phyloP scores from a whole-genome alignment of 2,888 invertebrate species.

The Pachydiplax longipennis region DNA sequence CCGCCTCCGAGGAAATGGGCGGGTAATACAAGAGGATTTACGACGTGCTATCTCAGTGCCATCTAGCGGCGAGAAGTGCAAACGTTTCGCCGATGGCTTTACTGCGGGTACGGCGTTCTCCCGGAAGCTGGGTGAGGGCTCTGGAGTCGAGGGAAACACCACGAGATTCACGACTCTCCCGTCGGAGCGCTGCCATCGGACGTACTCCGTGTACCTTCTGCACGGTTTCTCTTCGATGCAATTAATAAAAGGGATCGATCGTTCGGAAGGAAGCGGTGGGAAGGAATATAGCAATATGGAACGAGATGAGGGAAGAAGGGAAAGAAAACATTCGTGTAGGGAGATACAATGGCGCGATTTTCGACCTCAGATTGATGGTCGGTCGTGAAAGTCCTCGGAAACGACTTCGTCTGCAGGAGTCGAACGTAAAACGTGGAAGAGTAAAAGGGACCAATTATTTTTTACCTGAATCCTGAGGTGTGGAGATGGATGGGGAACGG shows the following conservation, averaged over 20 bases:
- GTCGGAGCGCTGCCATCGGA: slow-evolving; percentile 12
- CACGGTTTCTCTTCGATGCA: neutral
- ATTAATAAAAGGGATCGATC: neutral
- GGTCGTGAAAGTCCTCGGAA: neutral
- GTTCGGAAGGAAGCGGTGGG: neutral
- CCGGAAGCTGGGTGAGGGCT: slow-evolving; percentile 18
- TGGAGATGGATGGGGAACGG: neutral
- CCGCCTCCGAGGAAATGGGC: slow-evolving; percentile 68
- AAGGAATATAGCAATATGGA: neutral
- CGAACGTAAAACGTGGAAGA: neutral
- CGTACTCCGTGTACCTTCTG: neutral
- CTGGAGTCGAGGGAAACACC: neutral
- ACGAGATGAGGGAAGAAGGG: neutral
- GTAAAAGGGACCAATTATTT: neutral
- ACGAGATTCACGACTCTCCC: slow-evolving; percentile 15
- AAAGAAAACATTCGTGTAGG: neutral
- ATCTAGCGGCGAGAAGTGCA: slow-evolving; percentile 50
- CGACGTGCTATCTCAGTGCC: slow-evolving; percentile 62
- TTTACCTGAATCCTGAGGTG: neutral
- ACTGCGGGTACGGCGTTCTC: slow-evolving; percentile 20
- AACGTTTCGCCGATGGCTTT: slow-evolving; percentile 38
- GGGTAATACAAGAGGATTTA: slow-evolving; percentile 61
- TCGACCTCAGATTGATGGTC: neutral
- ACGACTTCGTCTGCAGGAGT: neutral
- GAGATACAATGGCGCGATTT: neutral